These are phyloP conservation scores for Karalla daura DNA, from an alignment of 2,797 vertebrate genomes.

Conservation along the genomic window DNA sequence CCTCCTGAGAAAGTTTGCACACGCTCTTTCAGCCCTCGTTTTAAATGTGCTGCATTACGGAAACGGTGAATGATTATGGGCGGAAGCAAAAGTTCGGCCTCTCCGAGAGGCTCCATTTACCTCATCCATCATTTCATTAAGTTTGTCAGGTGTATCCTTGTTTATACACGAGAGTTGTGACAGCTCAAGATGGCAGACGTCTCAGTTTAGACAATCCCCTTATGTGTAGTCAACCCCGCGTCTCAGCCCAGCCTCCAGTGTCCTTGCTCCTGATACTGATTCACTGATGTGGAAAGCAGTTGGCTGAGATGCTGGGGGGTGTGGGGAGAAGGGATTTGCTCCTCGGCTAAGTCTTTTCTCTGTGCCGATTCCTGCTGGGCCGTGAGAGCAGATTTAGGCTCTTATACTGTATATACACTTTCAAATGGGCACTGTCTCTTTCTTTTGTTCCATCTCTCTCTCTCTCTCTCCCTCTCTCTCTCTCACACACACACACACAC, in stretches of 20 bases:
- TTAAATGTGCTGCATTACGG: constrained; percentile 21
- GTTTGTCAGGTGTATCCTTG: constrained; percentile 71
- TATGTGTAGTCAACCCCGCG: constrained; percentile 68
- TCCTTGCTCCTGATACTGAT: constrained; percentile 70
- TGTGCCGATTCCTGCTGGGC: constrained; percentile 54
- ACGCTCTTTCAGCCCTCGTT: constrained; percentile 10
- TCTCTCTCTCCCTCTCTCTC: not conserved
- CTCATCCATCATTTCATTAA: constrained; percentile 75
- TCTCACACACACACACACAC: constrained; percentile 16
- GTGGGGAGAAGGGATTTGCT: constrained; percentile 73
- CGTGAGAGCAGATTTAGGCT: constrained; percentile 64
- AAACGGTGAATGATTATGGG: constrained; percentile 30
- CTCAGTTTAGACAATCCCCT: constrained; percentile 76
- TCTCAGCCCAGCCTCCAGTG: constrained; percentile 66
- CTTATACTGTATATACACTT: no score
- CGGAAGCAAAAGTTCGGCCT: constrained; percentile 35
- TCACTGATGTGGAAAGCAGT: constrained; percentile 75
- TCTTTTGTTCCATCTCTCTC: no score
- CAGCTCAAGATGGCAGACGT: constrained; percentile 76
- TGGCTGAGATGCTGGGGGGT: constrained; percentile 69
- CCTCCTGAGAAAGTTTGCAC: constrained; percentile 20
- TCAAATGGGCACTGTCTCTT: no score
- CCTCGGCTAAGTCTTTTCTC: constrained; percentile 64
- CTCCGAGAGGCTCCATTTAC: constrained; percentile 42
- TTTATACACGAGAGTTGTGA: constrained; percentile 68